These are phyloP conservation scores for Eulithis prunata DNA, from an alignment of 2,888 invertebrate species.

Conservation along the genomic window DNA sequence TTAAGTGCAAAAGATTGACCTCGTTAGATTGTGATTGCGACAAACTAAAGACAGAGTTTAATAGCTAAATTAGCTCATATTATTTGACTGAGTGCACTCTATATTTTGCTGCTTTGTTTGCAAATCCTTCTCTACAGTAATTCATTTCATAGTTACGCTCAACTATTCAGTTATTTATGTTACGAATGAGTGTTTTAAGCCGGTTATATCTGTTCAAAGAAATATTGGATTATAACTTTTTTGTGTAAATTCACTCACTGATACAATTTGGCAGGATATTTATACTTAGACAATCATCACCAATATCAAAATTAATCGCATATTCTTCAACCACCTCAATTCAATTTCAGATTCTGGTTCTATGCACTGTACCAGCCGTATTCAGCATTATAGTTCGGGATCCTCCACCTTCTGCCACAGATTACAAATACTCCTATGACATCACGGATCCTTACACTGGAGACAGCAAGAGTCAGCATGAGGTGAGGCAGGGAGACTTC, in stretches of 20 bases:
- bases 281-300: too few species aligned
- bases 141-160: too few species aligned
- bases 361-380: conserved; percentile 54
- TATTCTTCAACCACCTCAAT: conserved; percentile 21
- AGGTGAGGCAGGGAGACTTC: conserved; percentile 67
- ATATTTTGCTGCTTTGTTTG: too few species aligned
- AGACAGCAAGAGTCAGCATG: conserved; percentile 74
- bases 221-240: too few species aligned
- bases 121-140: too few species aligned
- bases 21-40: conserved; percentile 10
- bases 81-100: too few species aligned
- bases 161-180: too few species aligned
- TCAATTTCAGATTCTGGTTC: conserved; percentile 34
- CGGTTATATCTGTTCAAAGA: too few species aligned
- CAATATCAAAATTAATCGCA: neutral
- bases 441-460: conserved; percentile 82
- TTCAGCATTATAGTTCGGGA: conserved; percentile 70
- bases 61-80: too few species aligned
- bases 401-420: conserved; percentile 63
- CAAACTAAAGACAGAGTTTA: neutral
- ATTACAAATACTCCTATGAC: conserved; percentile 77
- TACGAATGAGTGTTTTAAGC: too few species aligned
- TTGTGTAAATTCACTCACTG: too few species aligned
- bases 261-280: too few species aligned
- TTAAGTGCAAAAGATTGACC: neutral